Percentiles rank a stretch among this genome's conserved stretches.
phyloP scores from a whole-genome alignment of 1,140 invertebrate species.

The Leptinotarsa lineolata region DNA sequence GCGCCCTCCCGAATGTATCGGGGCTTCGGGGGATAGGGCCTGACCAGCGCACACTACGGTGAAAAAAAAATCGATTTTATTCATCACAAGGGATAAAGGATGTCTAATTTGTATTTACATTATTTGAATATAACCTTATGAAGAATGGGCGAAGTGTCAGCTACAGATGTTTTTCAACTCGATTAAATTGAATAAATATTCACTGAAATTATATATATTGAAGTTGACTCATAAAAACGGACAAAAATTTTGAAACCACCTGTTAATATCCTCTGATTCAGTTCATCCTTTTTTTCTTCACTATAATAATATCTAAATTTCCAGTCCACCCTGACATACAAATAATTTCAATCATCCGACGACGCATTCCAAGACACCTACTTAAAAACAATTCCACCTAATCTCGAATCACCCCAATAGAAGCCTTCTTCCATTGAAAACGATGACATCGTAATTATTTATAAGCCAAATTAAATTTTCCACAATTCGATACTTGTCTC shows the following conservation, averaged over 20 bases:
- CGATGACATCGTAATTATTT: constrained; percentile 22
- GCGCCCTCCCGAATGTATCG: no score
- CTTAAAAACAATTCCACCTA: neutral
- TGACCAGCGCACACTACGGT: no score
- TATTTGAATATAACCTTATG: no score
- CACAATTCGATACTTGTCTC: constrained; percentile 21
- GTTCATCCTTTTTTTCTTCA: neutral
- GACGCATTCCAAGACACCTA: constrained; percentile 3
- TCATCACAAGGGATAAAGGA: no score
- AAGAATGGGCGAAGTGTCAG: no score
- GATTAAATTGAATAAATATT: neutral
- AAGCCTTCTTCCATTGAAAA: constrained; percentile 15
- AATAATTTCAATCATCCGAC: neutral
- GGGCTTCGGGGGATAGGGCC: no score
- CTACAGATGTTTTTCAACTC: no score
- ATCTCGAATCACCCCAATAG: constrained; percentile 17
- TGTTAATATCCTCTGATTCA: neutral
- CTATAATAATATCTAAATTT: neutral
- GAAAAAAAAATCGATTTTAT: no score
- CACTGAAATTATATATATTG: no score
- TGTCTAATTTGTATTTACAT: no score
- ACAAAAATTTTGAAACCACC: neutral
- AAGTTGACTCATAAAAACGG: neutral
- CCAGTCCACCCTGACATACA: neutral
- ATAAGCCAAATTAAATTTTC: constrained; percentile 24